A percentile compares a stretch with the other conserved stretches of the same genome.
These are phyloP conservation scores for Chymomyza fuscimana DNA, from an alignment of 2,888 invertebrate genomes.

Conservation along the genomic window DNA sequence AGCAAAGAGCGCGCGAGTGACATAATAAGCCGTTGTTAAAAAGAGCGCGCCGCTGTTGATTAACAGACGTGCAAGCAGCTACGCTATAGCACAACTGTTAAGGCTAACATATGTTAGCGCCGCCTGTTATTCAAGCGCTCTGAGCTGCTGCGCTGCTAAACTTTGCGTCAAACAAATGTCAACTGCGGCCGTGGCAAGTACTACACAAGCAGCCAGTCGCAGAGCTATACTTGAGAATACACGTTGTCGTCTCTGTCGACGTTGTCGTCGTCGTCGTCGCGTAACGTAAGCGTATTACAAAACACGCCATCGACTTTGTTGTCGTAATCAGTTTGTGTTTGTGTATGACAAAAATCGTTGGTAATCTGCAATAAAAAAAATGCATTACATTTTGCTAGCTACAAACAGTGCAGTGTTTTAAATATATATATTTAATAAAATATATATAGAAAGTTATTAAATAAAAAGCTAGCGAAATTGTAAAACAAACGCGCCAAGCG, in stretches of 20 bases:
- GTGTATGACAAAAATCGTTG: background rate
- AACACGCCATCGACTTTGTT: conserved; percentile 46
- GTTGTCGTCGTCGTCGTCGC: conserved; percentile 35
- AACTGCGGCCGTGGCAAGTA: conserved; percentile 73
- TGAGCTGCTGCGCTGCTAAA: conserved; percentile 38
- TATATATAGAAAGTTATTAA: background rate
- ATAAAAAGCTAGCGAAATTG: background rate
- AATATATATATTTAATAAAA: background rate
- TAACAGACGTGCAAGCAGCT: conserved; percentile 42
- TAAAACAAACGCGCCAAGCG: background rate
- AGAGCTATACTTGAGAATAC: background rate
- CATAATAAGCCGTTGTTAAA: conserved; percentile 20
- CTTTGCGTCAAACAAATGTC: conserved; percentile 16
- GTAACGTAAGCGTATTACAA: conserved; percentile 69
- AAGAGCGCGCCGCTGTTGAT: conserved; percentile 31
- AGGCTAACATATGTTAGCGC: background rate
- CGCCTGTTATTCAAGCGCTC: background rate
- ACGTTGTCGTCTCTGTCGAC: background rate
- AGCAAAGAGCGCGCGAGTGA: conserved; percentile 16
- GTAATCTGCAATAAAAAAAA: background rate
- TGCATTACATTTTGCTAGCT: background rate
- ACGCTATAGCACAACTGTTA: too few species aligned
- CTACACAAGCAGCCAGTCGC: background rate
- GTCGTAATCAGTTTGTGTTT: conserved; percentile 27
- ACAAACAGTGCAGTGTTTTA: background rate